Conservation (phyloP, 2,888 invertebrate genomes). For the Drosophila prostipennis region DNA sequence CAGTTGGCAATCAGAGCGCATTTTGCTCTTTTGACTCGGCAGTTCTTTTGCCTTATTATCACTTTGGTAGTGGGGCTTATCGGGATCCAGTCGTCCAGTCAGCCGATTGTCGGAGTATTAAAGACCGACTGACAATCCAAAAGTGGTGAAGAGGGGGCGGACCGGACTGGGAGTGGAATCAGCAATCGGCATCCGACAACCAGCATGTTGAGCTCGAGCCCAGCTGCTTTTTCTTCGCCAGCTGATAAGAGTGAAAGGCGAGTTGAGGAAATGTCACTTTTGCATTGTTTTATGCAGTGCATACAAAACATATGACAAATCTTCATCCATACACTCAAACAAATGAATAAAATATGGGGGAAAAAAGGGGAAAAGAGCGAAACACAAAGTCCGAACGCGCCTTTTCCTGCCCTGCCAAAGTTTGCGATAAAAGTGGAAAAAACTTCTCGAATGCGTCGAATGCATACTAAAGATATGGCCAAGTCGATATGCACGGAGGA, state of each 20-base stretch:
- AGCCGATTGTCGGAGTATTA: slow-evolving; percentile 14
- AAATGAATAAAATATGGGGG: slow-evolving; percentile 17
- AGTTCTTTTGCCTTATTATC: slow-evolving; percentile 42
- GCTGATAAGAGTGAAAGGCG: slow-evolving; percentile 57
- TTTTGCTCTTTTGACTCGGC: slow-evolving; percentile 67
- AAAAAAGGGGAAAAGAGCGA: slow-evolving; percentile 37
- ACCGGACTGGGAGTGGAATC: slow-evolving; percentile 3
- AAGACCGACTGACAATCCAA: slow-evolving; percentile 5
- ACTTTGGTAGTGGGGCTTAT: slow-evolving; percentile 51
- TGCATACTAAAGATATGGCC: slow-evolving; percentile 71
- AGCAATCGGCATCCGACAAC: slow-evolving; percentile 34
- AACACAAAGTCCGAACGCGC: slow-evolving; percentile 68
- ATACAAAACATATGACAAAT: slow-evolving; percentile 58
- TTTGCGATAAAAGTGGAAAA: slow-evolving; percentile 67
- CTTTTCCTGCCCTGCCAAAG: slow-evolving; percentile 72
- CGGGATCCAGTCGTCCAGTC: slow-evolving; percentile 26
- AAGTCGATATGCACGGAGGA: slow-evolving; percentile 47
- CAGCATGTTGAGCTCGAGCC: slow-evolving; percentile 33
- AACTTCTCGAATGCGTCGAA: slow-evolving; percentile 62
- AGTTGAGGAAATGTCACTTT: slow-evolving; percentile 69
- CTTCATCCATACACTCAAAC: slow-evolving; percentile 9
- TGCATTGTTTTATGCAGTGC: slow-evolving; percentile 63
- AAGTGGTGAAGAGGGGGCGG: background rate
- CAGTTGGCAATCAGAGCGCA: slow-evolving; percentile 61
- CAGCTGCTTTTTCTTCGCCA: slow-evolving; percentile 19